phyloP scores from a whole-genome alignment of 2,888 invertebrate genomes.

The Julus scandinavius region DNA sequence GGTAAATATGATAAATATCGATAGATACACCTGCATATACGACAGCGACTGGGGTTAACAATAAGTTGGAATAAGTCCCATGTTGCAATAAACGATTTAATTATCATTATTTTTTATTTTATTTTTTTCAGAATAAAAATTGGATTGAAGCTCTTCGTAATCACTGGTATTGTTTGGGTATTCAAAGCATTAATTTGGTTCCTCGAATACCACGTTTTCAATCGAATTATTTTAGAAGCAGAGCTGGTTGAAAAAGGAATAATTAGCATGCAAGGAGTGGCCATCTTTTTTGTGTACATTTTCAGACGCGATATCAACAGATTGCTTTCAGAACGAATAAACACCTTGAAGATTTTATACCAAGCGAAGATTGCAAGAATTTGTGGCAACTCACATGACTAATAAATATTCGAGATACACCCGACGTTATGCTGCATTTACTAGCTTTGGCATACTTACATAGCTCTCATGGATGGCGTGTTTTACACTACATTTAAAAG shows the following conservation, averaged over 20 bases:
- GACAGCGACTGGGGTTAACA: no score
- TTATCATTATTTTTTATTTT: background rate
- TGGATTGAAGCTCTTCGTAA: conserved; percentile 26
- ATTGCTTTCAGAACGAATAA: background rate
- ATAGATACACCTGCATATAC: no score
- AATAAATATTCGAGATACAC: no score
- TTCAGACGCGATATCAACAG: background rate
- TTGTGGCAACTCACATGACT: no score
- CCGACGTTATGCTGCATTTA: no score
- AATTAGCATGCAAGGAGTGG: conserved; percentile 47
- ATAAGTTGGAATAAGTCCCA: no score
- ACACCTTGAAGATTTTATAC: background rate
- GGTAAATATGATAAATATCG: no score
- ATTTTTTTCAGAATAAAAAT: conserved; percentile 43
- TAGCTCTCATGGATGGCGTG: no score
- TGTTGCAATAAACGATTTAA: no score
- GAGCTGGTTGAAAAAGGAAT: background rate
- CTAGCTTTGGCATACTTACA: no score
- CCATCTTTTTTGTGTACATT: conserved; percentile 40
- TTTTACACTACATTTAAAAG: no score
- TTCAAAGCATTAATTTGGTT: background rate
- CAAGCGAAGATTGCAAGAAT: no score
- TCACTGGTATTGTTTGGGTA: conserved; percentile 5
- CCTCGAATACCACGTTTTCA: conserved; percentile 63
- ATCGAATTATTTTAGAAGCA: background rate